phyloP scores from a whole-genome alignment of 2,113 vertebrate genomes.

The Rutilus rutilus region DNA sequence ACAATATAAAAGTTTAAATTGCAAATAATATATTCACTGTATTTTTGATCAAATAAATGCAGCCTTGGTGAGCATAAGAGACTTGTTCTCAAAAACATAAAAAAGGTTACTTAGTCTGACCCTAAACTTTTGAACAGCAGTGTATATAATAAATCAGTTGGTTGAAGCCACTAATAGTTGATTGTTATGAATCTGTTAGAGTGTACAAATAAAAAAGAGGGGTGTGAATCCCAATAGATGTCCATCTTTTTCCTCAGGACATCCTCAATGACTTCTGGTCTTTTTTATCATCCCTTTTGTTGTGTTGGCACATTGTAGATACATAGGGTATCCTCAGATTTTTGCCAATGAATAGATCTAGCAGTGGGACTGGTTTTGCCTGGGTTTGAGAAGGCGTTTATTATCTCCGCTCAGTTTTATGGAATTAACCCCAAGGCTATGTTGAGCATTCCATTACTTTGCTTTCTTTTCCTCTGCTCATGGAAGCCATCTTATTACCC shows the following conservation, averaged over 20 bases:
- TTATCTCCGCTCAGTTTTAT: neutral
- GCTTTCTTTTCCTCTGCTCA: neutral
- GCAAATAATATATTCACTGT: no score
- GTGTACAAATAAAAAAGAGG: neutral
- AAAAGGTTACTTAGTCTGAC: neutral
- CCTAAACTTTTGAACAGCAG: neutral
- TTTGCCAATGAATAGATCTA: neutral
- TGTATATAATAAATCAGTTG: neutral
- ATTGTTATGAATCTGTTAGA: neutral
- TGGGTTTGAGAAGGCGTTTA: neutral
- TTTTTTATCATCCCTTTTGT: no score
- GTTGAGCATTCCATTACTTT: neutral
- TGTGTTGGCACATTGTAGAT: neutral
- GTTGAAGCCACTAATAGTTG: neutral
- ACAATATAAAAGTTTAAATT: no score
- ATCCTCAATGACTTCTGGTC: neutral
- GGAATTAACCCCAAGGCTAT: neutral
- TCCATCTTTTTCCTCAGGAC: neutral
- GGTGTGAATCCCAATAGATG: neutral
- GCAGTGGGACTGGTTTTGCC: neutral
- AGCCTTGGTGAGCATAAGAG: neutral
- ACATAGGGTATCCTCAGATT: neutral
- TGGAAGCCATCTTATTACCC: neutral
- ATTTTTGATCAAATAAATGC: neutral
- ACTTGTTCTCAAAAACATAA: neutral